phyloP scores from a whole-genome alignment of 2,888 invertebrate species.

The Limnephilus rhombicus region DNA sequence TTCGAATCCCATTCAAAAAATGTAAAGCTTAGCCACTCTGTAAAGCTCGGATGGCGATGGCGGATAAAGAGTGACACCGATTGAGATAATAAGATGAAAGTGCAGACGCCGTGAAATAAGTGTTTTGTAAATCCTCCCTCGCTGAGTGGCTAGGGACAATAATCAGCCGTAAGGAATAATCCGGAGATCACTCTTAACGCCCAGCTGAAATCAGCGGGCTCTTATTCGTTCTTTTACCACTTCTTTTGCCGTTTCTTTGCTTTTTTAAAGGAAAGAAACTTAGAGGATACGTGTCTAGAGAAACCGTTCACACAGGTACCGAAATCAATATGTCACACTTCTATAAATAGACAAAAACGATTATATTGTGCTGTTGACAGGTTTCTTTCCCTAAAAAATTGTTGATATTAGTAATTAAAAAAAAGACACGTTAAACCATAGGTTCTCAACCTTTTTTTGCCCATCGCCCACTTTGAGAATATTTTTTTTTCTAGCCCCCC shows the following conservation, averaged over 20 bases:
- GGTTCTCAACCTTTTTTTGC: no score
- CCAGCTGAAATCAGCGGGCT: constrained; percentile 31
- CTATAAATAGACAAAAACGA: no score
- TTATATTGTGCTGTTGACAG: no score
- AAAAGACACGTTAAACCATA: no score
- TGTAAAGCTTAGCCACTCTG: constrained; percentile 8
- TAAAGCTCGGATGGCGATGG: constrained; percentile 22
- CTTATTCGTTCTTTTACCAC: neutral
- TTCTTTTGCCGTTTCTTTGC: neutral
- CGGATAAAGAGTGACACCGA: constrained; percentile 52
- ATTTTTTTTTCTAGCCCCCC: no score
- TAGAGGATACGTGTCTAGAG: neutral
- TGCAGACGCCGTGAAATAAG: constrained; percentile 66
- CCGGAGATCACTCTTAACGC: constrained; percentile 59
- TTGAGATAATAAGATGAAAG: constrained; percentile 63
- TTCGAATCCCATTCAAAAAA: constrained; percentile 15
- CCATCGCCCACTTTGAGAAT: no score
- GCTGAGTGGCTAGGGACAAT: constrained; percentile 54
- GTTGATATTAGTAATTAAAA: no score
- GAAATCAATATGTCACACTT: no score
- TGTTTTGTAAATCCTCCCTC: constrained; percentile 63
- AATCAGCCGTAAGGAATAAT: constrained; percentile 61
- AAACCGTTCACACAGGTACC: neutral
- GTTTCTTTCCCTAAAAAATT: no score
- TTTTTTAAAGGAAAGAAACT: neutral